These are phyloP conservation scores for Cyrtodaria siliqua DNA, from an alignment of 2,888 invertebrate genomes.

Conservation along the genomic window DNA sequence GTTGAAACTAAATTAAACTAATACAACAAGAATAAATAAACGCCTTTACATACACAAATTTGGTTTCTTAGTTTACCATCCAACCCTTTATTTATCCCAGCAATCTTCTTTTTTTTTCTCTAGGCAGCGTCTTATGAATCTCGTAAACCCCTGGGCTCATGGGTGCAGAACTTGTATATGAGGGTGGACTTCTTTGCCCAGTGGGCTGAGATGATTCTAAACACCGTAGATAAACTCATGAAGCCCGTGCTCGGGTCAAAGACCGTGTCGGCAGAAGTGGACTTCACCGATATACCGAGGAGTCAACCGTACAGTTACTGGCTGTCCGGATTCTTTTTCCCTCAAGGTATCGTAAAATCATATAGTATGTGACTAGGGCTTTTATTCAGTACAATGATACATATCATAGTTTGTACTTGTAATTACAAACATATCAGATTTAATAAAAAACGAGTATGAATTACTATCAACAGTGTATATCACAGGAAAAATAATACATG, in stretches of 20 bases:
- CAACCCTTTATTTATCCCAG: no score
- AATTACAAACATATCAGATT: no score
- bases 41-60: no score
- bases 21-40: no score
- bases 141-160: constrained; percentile 82
- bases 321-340: constrained; percentile 85
- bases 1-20: no score
- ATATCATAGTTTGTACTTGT: no score
- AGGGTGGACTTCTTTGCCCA: constrained; percentile 84
- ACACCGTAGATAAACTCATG: constrained; percentile 76
- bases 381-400: no score
- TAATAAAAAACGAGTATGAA: no score
- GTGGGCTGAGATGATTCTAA: constrained; percentile 82
- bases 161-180: constrained; percentile 82
- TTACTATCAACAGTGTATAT: no score
- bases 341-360: constrained; percentile 81
- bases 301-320: constrained; percentile 82
- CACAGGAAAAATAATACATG: no score
- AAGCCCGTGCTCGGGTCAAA: constrained; percentile 61
- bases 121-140: constrained; percentile 84
- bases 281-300: constrained; percentile 53
- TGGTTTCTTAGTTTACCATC: no score
- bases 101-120: constrained; percentile 40
- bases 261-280: constrained; percentile 34
- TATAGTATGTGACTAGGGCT: no score